These are phyloP conservation scores for Crepidodera aurea DNA, from an alignment of 2,888 invertebrate species.

Conservation along the genomic window DNA sequence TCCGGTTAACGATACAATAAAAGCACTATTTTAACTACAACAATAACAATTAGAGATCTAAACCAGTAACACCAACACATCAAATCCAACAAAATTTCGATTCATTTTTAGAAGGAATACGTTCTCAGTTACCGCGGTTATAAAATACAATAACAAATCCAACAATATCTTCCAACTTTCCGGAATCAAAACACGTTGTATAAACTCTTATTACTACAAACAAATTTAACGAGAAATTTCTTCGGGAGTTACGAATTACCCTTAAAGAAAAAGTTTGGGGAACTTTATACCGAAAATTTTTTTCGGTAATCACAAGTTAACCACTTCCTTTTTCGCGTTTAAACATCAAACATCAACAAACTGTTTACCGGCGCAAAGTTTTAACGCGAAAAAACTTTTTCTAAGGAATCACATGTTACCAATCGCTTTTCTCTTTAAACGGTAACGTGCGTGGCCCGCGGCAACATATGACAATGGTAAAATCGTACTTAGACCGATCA, in stretches of 20 bases:
- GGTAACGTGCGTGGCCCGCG: slow-evolving; percentile 5
- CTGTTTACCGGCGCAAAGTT: too few relatives aligned
- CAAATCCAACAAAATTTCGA: slow-evolving; percentile 7
- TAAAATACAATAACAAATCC: slow-evolving; percentile 6
- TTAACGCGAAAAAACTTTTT: neutral
- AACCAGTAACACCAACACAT: slow-evolving; percentile 12
- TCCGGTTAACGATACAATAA: slow-evolving; percentile 23
- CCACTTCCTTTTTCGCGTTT: too few relatives aligned
- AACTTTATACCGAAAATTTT: too few relatives aligned
- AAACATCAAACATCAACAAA: too few relatives aligned
- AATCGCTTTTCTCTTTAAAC: neutral
- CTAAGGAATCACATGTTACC: slow-evolving; percentile 5
- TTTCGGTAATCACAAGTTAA: too few relatives aligned
- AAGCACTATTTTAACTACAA: slow-evolving; percentile 25
- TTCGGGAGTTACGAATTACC: too few relatives aligned
- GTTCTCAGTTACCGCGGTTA: neutral
- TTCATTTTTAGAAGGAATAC: neutral
- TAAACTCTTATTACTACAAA: neutral
- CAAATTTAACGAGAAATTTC: too few relatives aligned
- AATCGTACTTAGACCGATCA: neutral
- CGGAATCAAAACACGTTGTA: too few relatives aligned
- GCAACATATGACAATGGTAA: slow-evolving; percentile 5
- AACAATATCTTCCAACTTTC: slow-evolving; percentile 1
- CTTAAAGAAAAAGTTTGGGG: too few relatives aligned
- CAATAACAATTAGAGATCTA: slow-evolving; percentile 22